Base-by-base conservation (phyloP, 1,140 invertebrate genomes). In the Anoplophora glabripennis region DNA sequence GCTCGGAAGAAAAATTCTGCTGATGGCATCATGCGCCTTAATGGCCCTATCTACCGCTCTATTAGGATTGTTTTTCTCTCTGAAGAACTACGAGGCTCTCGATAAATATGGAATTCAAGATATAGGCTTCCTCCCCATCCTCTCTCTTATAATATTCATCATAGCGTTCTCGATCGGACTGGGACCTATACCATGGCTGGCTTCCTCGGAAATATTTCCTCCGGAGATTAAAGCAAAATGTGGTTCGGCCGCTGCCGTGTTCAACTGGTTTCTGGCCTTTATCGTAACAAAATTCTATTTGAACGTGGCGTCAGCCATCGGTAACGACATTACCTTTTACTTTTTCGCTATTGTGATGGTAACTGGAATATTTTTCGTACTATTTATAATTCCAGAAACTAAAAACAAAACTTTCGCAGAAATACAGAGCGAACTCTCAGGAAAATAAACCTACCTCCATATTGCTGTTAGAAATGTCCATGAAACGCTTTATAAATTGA, bases 201-300 rank as follows among this genome's bases (percentile, higher is more conserved):
- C 92, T 61, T 82, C 89, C 53, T 83, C 86, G 1, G 89, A 92
- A 75, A 70, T 91, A 63, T 89, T 89, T 76, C 80, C 89, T 48
- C 76, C 88, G 64, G 83, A 88, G 51, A 81, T 93, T 11, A 90
- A 90, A 57, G 89, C 88, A 59, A 83, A 89, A 41, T 88, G 88
- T 38, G 79, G 82, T 64, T 83, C 89, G 0, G 83, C 91, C 64
- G 86, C 89, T 3, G 87, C 87, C 40, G 80, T 85, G 9, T 86
- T 88, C 63, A 94, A 93, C 68, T 89, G 93, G 83, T 67, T 88
- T 2, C 83, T 86, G 52, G 91, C 89, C 42, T 96, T 96, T 73
- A 61, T 90, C 9, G 86, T 95, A 1, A 93, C 93, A 14, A 88
- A 89, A 68, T 83, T 82, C 61, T 90, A 86, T 69, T 64, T 64